Conservation (phyloP, 2,888 invertebrate genomes). For the Aromia moschata region DNA sequence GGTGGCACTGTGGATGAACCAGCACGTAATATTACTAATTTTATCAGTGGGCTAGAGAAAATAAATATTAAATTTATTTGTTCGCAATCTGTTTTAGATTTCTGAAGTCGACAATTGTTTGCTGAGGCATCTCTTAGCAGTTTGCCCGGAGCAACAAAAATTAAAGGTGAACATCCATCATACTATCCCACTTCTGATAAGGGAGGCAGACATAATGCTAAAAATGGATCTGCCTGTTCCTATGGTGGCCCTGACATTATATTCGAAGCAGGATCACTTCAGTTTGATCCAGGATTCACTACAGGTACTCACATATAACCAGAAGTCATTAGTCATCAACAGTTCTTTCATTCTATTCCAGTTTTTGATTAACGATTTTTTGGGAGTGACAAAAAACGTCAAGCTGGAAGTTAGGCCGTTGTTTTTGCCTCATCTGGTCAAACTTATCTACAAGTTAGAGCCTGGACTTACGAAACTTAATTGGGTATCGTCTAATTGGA, state of each 20-base stretch:
- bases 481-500: constrained; percentile 90
- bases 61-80: no score
- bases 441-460: constrained; percentile 81
- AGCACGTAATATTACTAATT: no score
- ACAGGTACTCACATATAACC: constrained; percentile 71
- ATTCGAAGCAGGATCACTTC: constrained; percentile 81
- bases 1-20: constrained; percentile 85
- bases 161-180: constrained; percentile 81
- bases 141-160: constrained; percentile 71
- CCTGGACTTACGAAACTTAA: constrained; percentile 83
- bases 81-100: constrained; percentile 65
- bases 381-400: constrained; percentile 76
- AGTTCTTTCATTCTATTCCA: no score
- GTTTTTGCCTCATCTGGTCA: constrained; percentile 86
- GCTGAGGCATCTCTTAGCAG: constrained; percentile 69
- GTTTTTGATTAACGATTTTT: constrained; percentile 81
- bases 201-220: constrained; percentile 85
- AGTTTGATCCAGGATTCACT: constrained; percentile 79
- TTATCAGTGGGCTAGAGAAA: no score
- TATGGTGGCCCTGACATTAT: constrained; percentile 80
- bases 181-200: constrained; percentile 77
- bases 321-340: no score
- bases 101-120: constrained; percentile 74
- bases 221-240: constrained; percentile 85
- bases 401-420: constrained; percentile 90